A percentile compares a stretch with the other conserved stretches of the same genome.
These are phyloP conservation scores for Phortica magna DNA, from an alignment of 2,888 invertebrate genomes.

Conservation along the genomic window DNA sequence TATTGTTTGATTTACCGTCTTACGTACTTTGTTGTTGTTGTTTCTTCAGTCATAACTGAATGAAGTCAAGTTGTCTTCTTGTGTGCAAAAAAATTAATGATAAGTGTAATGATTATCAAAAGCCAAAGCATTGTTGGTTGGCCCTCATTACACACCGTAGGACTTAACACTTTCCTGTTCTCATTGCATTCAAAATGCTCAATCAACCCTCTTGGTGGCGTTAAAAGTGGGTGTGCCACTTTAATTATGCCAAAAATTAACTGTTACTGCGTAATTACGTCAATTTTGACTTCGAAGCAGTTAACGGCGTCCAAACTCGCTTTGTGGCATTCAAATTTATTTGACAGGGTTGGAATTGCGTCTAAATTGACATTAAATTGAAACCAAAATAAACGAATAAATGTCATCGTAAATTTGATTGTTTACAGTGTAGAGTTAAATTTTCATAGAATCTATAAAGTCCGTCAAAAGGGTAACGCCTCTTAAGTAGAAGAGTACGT, in stretches of 20 bases:
- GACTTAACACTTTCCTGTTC: slow-evolving; percentile 29
- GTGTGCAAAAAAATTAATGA: not conserved
- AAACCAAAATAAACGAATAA: slow-evolving; percentile 61
- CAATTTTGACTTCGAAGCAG: slow-evolving; percentile 38
- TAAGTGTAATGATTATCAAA: slow-evolving; percentile 23
- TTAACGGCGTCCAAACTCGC: not conserved
- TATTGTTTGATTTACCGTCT: not conserved
- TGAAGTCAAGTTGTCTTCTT: not conserved
- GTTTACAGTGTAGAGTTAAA: slow-evolving; percentile 31
- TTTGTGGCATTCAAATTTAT: slow-evolving; percentile 60
- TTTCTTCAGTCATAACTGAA: not conserved
- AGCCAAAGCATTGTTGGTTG: slow-evolving; percentile 18
- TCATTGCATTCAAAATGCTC: not conserved
- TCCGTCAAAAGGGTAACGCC: too few species aligned
- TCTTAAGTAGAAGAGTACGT: too few species aligned
- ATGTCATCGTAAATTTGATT: slow-evolving; percentile 73
- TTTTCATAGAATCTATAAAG: not conserved
- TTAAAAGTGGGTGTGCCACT: slow-evolving; percentile 64
- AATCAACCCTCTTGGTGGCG: not conserved
- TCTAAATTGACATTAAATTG: slow-evolving; percentile 46
- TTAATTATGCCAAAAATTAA: slow-evolving; percentile 70
- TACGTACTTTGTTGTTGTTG: not conserved
- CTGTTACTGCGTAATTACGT: slow-evolving; percentile 58
- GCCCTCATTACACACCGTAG: slow-evolving; percentile 17
- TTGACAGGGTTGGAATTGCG: slow-evolving; percentile 60